Conservation (phyloP, 1,140 invertebrate species). For the Brachionus calyciflorus region DNA sequence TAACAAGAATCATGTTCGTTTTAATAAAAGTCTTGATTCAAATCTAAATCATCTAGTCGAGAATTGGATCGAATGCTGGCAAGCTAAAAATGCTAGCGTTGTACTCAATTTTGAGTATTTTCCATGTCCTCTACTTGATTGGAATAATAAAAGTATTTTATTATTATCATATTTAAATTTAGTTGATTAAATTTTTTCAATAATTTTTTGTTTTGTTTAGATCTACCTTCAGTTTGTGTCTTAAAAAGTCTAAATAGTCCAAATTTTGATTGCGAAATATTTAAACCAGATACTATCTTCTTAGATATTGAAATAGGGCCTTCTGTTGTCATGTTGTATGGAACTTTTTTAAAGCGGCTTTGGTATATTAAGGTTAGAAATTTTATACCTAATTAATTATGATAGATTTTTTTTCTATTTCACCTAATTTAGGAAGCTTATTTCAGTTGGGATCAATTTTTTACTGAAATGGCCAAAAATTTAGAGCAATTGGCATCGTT, state of each 20-base stretch:
- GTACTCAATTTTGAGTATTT: slow-evolving; percentile 42
- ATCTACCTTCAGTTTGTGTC: neutral
- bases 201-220: neutral
- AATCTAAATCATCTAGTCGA: slow-evolving; percentile 1
- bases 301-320: slow-evolving; percentile 45
- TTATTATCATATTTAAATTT: neutral
- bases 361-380: slow-evolving; percentile 43
- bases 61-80: slow-evolving; percentile 46
- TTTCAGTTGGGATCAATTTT: slow-evolving; percentile 47
- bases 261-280: slow-evolving; percentile 40
- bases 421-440: slow-evolving; percentile 3
- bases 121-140: slow-evolving; percentile 41
- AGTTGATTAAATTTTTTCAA: neutral
- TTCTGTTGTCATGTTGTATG: slow-evolving; percentile 12
- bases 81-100: slow-evolving; percentile 35
- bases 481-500: neutral
- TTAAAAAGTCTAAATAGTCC: slow-evolving; percentile 35
- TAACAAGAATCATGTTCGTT: slow-evolving; percentile 11
- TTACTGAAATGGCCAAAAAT: slow-evolving; percentile 32
- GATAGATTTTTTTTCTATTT: neutral
- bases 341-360: slow-evolving; percentile 35
- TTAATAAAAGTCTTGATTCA: slow-evolving; percentile 6
- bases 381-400: neutral
- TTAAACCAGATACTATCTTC: slow-evolving; percentile 35
- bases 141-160: slow-evolving; percentile 34